A percentile compares a stretch with the other conserved stretches of the same genome.
These are phyloP conservation scores for Leistus spinibarbis DNA, from an alignment of 2,888 invertebrate species.

Conservation along the genomic window DNA sequence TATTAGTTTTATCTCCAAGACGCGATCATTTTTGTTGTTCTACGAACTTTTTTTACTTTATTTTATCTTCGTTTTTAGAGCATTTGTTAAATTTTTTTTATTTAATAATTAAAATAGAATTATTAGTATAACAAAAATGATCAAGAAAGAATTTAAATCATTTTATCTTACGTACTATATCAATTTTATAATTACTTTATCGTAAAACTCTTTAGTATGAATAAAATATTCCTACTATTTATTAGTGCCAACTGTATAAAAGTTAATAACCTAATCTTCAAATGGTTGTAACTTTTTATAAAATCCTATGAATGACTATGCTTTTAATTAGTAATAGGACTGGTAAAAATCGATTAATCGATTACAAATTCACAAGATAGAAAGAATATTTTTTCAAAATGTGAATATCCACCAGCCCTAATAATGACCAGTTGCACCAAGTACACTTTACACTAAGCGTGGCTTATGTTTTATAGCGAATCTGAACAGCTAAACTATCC, in stretches of 20 bases:
- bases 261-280: background rate
- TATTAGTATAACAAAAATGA: slow-evolving; percentile 16
- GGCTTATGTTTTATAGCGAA: too few relatives aligned
- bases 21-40: slow-evolving; percentile 23
- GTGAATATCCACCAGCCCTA: too few relatives aligned
- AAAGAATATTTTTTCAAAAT: too few relatives aligned
- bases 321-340: too few relatives aligned
- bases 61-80: background rate
- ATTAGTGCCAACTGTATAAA: slow-evolving; percentile 31
- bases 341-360: too few relatives aligned
- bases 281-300: background rate
- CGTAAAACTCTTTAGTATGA: background rate
- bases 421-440: too few relatives aligned
- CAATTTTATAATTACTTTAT: background rate
- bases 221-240: slow-evolving; percentile 4
- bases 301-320: background rate
- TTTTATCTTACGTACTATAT: background rate
- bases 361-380: too few relatives aligned
- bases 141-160: background rate
- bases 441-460: too few relatives aligned
- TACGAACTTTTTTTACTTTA: background rate
- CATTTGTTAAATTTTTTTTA: background rate
- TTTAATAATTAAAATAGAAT: background rate
- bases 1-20: background rate
- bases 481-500: too few relatives aligned